Evolutionary conservation across 1,140 invertebrate species (phyloP), one percentile per base, ranked within the genome.

Genomic region (Brachionus plicatilis): DNA sequence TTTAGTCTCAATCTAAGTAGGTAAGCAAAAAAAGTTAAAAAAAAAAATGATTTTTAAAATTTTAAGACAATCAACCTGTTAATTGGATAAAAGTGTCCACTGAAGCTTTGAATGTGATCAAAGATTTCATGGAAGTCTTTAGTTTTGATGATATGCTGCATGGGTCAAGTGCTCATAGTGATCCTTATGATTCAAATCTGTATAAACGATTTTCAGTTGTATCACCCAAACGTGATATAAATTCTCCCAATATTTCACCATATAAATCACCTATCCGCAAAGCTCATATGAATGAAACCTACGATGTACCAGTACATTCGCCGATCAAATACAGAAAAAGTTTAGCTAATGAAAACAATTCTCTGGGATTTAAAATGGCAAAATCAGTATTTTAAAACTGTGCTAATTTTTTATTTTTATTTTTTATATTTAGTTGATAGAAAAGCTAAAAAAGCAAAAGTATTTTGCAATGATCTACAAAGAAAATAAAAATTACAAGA

Each of bases 81-180:
- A 82, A 82, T 37, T 82, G 79, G 79, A 82, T 12, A 14, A 82
- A 82, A 82, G 33, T 82, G 8, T 82, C 79, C 11, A 82, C 60
- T 65, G 79, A 82, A 82, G 53, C 79, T 14, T 20, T 82, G 9
- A 60, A 82, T 41, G 65, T 82, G 41, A 82, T 82, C 1, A 60
- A 82, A 47, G 65, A 37, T 65, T 82, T 82, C 47, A 82, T 65
- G 33, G 79, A 66, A 24, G 37, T 24, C 5, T 68, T 82, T 47
- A 82, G 27, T 3, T 60, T 68, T 68, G 65, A 82, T 65, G 65
- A 65, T 24, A 60, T 68, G 65, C 11, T 82, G 20, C 53, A 60
- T 41, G 65, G 65, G 7, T 37, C 29, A 17, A 56, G n/a, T 80
- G 50, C 8, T 14, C 3, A 33, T 53, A 29, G 14, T 12, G 20